Base-by-base conservation (phyloP, 2,797 vertebrate genomes). In the Sebastes hubbsi region DNA sequence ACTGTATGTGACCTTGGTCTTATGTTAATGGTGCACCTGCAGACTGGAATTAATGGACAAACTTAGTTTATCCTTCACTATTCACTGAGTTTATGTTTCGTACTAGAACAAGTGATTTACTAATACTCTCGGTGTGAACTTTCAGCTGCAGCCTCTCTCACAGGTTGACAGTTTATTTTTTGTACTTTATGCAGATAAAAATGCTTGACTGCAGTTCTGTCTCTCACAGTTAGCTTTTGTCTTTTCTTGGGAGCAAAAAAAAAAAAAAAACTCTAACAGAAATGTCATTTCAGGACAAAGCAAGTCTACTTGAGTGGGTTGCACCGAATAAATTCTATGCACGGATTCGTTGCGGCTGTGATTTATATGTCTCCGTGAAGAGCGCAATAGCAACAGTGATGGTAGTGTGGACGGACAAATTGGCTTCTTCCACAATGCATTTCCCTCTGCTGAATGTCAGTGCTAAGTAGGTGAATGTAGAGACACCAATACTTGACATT, bases 401-500 rank as follows among this genome's bases (percentile, higher is more conserved):
- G 36, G n/a, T 6, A 20, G 11, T 0, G 25, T 32, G 36, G n/a
- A 29, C 36, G 61, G 64, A 60, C 27, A 80, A 73, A 82, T 12
- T 32, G 54, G 8, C 58, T 5, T 77, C 18, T 54, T 52, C 52
- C 54, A 52, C 16, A 55, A 20, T 78, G 29, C 30, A 66, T 80
- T 67, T 72, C 22, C 6, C 38, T 65, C 56, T 34, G 11, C 27
- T 77, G 62, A 75, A 85, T 77, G 75, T 78, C 73, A 29, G 46
- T 20, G 62, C 5, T 81, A 42, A 64, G 30, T 32, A 58, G 11
- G 46, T 46, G 16, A 63, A 34, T 49, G 34, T 10, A 52, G 32
- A 25, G 20, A 27, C 22, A 34, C 29, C 56, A 54, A 75, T 55
- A 74, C 56, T 42, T 82, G 58, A 80, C 59, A 74, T 80, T 85